Evolutionary conservation across 2,797 vertebrate genomes (phyloP).

Genomic region (Pygocentrus nattereri): DNA sequence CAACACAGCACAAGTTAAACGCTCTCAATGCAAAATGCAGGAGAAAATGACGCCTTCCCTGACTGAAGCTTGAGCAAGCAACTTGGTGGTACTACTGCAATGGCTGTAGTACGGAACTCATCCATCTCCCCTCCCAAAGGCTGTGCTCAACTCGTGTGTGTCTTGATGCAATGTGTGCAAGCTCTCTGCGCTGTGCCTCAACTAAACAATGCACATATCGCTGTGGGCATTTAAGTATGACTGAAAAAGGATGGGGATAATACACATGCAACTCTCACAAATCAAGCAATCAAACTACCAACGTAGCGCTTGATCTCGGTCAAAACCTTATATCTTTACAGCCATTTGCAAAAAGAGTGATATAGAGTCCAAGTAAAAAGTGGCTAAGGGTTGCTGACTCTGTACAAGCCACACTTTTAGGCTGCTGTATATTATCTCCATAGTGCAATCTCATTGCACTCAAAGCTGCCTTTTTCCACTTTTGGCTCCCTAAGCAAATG

Average conservation of each 20-base stretch:
- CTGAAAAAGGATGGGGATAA: background rate
- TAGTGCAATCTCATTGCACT: background rate
- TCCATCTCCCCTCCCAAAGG: background rate
- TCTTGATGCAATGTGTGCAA: slow-evolving; percentile 31
- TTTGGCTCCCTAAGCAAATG: background rate
- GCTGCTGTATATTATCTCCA: background rate
- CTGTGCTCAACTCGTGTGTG: slow-evolving; percentile 17
- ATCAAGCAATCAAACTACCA: background rate
- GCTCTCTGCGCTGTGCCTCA: slow-evolving; percentile 5
- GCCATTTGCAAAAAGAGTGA: background rate
- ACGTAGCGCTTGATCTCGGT: no score
- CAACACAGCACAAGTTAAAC: background rate
- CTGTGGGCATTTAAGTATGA: background rate
- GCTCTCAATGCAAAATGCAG: background rate
- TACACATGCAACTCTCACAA: background rate
- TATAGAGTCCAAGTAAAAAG: background rate
- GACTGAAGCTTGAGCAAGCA: background rate
- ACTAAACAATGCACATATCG: background rate
- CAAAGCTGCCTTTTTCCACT: background rate
- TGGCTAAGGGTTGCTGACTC: background rate
- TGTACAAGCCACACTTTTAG: background rate
- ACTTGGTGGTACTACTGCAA: background rate
- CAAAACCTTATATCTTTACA: background rate
- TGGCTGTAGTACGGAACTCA: background rate
- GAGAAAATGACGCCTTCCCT: background rate